A percentile compares a stretch with the other conserved stretches of the same genome.
Conservation (phyloP, 2,113 vertebrate genomes). For the Sylvilagus bachmani region DNA sequence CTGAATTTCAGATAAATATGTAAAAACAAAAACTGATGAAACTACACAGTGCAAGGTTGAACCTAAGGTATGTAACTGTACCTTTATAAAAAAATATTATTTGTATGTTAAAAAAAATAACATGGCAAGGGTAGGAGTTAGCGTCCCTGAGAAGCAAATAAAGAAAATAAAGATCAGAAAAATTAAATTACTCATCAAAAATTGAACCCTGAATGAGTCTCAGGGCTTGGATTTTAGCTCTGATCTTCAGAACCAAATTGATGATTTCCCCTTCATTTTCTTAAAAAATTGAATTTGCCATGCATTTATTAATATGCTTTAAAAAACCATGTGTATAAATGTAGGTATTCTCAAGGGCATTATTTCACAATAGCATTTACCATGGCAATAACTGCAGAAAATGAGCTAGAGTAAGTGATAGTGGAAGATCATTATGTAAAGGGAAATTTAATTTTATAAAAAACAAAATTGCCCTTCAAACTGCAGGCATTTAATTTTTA, state of each 20-base stretch:
- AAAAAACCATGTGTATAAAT: neutral
- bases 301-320: neutral
- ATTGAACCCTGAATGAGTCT: neutral
- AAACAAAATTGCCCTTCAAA: constrained; percentile 66
- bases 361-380: constrained; percentile 27
- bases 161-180: neutral
- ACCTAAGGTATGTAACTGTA: no score
- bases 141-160: neutral
- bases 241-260: neutral
- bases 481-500: constrained; percentile 79
- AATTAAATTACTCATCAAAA: constrained; percentile 41
- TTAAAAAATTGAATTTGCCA: constrained; percentile 27
- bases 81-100: no score
- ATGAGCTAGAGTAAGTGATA: constrained; percentile 46
- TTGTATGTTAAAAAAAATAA: no score
- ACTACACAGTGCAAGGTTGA: no score
- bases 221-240: neutral
- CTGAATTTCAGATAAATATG: no score
- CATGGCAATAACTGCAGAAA: neutral
- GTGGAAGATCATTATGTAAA: constrained; percentile 55
- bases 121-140: neutral
- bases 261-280: constrained; percentile 30
- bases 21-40: no score
- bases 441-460: constrained; percentile 61
- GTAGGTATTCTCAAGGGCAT: constrained; percentile 33